These are phyloP conservation scores for Hormaphis cornu DNA, from an alignment of 1,140 invertebrate genomes.

Conservation along the genomic window DNA sequence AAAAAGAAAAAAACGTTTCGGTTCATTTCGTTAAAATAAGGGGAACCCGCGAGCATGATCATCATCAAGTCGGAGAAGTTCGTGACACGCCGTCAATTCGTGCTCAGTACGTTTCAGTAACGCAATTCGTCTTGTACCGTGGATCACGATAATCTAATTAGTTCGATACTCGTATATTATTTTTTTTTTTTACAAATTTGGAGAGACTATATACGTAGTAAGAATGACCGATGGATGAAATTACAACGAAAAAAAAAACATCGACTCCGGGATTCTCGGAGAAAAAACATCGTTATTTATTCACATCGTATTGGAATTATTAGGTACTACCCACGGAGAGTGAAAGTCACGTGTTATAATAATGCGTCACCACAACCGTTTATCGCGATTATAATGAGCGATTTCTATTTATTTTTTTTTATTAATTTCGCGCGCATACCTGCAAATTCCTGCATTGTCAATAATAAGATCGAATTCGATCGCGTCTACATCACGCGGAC, in stretches of 20 bases:
- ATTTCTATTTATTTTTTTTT: background rate
- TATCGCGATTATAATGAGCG: conserved; percentile 9
- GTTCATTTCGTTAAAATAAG: background rate
- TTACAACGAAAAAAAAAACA: background rate
- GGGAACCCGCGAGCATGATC: background rate
- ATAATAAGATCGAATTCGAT: conserved; percentile 4
- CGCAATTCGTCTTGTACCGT: conserved; percentile 14
- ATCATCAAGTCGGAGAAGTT: background rate
- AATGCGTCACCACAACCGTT: background rate
- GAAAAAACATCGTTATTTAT: background rate
- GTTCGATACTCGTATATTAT: background rate
- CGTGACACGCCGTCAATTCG: conserved; percentile 24
- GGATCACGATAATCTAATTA: conserved; percentile 24
- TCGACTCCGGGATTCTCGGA: background rate
- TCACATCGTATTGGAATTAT: conserved; percentile 1
- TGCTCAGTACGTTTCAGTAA: conserved; percentile 3
- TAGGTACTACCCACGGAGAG: background rate
- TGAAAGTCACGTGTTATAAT: background rate
- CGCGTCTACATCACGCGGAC: conserved; percentile 9
- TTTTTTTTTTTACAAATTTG: background rate
- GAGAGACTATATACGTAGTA: no score
- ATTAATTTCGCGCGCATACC: background rate
- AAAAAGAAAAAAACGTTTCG: no score
- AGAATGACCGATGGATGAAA: background rate
- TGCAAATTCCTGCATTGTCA: background rate